Conservation (phyloP, 2,113 vertebrate species). For the Sterrhoptilus dennistouni region DNA sequence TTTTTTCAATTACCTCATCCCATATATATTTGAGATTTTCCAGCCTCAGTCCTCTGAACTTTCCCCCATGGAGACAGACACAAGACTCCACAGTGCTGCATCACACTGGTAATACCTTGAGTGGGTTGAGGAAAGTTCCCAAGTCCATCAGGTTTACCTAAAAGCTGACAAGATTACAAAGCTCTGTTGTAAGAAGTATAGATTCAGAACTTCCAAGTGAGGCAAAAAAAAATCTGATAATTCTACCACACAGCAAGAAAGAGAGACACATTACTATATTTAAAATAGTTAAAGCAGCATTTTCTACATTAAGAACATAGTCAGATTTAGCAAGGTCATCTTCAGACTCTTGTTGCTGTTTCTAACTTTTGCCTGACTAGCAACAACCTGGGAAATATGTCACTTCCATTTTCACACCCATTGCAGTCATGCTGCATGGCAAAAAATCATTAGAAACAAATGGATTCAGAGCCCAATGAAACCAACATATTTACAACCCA, state of each 20-base stretch:
- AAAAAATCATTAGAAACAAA: neutral
- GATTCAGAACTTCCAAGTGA: neutral
- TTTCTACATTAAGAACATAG: conserved; percentile 70
- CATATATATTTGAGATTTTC: conserved; percentile 78
- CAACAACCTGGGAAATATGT: conserved; percentile 65
- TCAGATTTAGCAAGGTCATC: conserved; percentile 75
- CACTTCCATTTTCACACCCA: neutral
- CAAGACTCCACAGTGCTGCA: conserved; percentile 67
- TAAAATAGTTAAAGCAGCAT: conserved; percentile 70
- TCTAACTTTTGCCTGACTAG: conserved; percentile 77
- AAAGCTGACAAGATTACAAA: neutral
- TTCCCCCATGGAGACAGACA: conserved; percentile 65
- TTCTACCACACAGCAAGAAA: neutral
- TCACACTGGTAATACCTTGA: conserved; percentile 69
- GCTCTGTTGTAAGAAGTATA: neutral
- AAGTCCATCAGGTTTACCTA: conserved; percentile 79
- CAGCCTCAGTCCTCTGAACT: conserved; percentile 78
- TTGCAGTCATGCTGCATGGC: neutral
- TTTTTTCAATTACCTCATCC: conserved; percentile 70
- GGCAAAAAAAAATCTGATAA: neutral
- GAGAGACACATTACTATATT: conserved; percentile 57
- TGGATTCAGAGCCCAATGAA: neutral
- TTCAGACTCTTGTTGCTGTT: conserved; percentile 76
- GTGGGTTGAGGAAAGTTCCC: conserved; percentile 76
- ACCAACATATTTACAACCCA: neutral